phyloP scores from a whole-genome alignment of 2,113 vertebrate genomes.

The Ceyx margarethae region DNA sequence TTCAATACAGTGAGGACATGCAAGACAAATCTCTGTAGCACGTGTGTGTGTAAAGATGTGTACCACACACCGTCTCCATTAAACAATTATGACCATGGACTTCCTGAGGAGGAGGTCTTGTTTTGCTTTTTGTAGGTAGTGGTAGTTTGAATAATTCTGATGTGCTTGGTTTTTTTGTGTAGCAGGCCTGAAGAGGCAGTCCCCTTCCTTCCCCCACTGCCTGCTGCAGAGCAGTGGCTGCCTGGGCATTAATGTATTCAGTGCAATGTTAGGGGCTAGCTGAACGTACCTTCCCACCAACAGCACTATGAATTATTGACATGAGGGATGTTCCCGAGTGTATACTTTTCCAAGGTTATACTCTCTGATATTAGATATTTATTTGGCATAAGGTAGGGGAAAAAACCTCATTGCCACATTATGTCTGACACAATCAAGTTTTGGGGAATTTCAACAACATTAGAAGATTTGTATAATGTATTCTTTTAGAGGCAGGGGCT shows the following conservation, averaged over 20 bases:
- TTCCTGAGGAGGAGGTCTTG: not conserved
- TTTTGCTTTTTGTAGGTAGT: not conserved
- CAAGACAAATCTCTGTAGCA: not conserved
- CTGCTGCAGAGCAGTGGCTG: not conserved
- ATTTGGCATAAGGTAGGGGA: slow-evolving; percentile 60
- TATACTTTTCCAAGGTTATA: slow-evolving; percentile 59
- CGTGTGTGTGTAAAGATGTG: fast-evolving
- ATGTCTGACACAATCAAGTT: slow-evolving; percentile 71
- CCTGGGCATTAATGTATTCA: not conserved
- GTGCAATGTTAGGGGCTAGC: not conserved
- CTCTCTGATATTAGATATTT: slow-evolving; percentile 64
- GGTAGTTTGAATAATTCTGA: not conserved
- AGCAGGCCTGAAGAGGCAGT: not conserved
- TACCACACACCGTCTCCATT: not conserved
- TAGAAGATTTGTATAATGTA: slow-evolving; percentile 75
- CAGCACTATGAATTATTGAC: slow-evolving; percentile 67
- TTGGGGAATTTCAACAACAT: slow-evolving; percentile 72
- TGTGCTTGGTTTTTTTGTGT: not conserved
- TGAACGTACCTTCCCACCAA: slow-evolving; percentile 10
- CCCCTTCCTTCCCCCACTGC: not conserved
- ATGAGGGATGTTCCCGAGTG: slow-evolving; percentile 16
- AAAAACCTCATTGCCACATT: slow-evolving; percentile 74
- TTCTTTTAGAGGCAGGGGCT: slow-evolving; percentile 73
- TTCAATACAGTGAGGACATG: not conserved
- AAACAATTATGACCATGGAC: not conserved